These are phyloP conservation scores for Eugnorisma glareosa DNA, from an alignment of 2,888 invertebrate species.

Conservation along the genomic window DNA sequence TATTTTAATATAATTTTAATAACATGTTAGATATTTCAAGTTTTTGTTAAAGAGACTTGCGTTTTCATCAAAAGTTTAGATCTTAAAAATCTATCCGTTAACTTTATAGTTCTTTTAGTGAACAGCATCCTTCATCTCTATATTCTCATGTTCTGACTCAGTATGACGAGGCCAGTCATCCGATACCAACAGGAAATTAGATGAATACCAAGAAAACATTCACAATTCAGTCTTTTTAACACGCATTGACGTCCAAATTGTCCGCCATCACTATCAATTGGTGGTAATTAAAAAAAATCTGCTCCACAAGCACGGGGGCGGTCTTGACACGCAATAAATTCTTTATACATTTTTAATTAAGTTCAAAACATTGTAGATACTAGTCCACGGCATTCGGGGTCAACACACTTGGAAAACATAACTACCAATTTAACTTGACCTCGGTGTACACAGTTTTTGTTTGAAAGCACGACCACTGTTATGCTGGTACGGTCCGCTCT, in stretches of 20 bases:
- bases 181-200: conserved; percentile 84
- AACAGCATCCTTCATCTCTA: conserved; percentile 43
- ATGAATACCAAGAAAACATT: conserved; percentile 75
- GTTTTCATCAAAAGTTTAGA: not conserved
- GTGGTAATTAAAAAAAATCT: conserved; percentile 77
- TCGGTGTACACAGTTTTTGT: conserved; percentile 44
- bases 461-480: conserved; percentile 61
- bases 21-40: conserved; percentile 9
- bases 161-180: conserved; percentile 70
- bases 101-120: conserved; percentile 30
- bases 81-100: conserved; percentile 1
- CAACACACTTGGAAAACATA: conserved; percentile 84
- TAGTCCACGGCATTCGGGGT: conserved; percentile 83
- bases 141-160: conserved; percentile 71
- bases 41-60: not conserved
- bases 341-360: conserved; percentile 89
- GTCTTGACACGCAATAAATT: conserved; percentile 84
- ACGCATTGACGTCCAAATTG: conserved; percentile 68
- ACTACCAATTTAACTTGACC: conserved; percentile 78
- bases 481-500: conserved; percentile 73
- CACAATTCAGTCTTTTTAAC: conserved; percentile 65
- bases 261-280: conserved; percentile 70
- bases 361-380: conserved; percentile 84
- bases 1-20: conserved; percentile 43
- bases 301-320: conserved; percentile 82